These are phyloP conservation scores for Steinernema khuongi DNA, from an alignment of 1,140 invertebrate species.

Conservation along the genomic window DNA sequence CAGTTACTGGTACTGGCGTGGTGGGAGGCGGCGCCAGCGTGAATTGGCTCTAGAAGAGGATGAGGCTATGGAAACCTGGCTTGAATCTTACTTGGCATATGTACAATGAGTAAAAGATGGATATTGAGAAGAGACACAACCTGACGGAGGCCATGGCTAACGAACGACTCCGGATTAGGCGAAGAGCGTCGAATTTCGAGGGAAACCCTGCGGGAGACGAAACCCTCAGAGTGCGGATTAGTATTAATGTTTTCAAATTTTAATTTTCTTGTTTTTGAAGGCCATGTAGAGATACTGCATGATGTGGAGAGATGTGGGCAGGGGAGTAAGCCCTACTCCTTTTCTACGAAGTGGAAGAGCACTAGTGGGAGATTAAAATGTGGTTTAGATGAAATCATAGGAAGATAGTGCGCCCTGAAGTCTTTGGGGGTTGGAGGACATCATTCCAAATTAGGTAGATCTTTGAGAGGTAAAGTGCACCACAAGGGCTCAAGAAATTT, in stretches of 20 bases:
- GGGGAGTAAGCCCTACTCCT: neutral
- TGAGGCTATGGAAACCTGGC: neutral
- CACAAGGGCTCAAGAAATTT: too few species aligned
- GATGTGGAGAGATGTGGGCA: neutral
- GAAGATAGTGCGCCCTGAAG: too few species aligned
- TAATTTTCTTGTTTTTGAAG: slow-evolving; percentile 14
- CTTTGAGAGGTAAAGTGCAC: too few species aligned
- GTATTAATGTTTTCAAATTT: slow-evolving; percentile 2
- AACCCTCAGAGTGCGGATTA: neutral
- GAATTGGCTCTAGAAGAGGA: neutral
- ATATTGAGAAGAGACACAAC: neutral
- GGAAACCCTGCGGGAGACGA: neutral
- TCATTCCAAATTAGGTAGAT: too few species aligned
- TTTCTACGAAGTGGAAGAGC: neutral
- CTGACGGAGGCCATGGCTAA: too few species aligned
- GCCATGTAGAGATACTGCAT: too few species aligned
- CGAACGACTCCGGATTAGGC: too few species aligned
- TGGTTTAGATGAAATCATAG: too few species aligned
- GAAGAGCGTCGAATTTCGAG: neutral
- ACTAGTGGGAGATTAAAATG: too few species aligned
- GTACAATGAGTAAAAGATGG: neutral
- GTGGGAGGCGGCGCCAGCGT: neutral
- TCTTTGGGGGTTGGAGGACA: too few species aligned
- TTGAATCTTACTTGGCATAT: neutral
- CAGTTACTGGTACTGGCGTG: neutral